Base-by-base conservation (phyloP, 2,888 invertebrate species). In the Nyleta sp. region DNA sequence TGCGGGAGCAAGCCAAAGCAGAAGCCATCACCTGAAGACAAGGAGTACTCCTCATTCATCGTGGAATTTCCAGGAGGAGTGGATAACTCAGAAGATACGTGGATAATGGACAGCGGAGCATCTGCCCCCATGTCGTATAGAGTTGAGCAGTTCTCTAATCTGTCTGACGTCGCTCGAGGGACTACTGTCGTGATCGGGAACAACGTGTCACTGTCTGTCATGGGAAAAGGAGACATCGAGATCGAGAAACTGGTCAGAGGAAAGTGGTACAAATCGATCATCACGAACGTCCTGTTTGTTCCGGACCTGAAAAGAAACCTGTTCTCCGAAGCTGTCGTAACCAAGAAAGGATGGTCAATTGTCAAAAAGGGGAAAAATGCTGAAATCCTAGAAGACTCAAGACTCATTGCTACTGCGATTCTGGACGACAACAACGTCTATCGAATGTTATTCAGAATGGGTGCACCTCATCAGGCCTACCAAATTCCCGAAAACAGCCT, bases 21-120 rank as follows among this genome's bases (percentile, higher is more conserved):
- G 17, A 40, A 57, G 11, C 5, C 38, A 40, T 8, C 33, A 28
- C 7, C 7, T 28, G 2, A 28, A 8, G n/a, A 53, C 18, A 17
- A 11, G 18, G 50, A 53, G 28, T 53, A 13, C 18, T 53, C 53
- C 2, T 33, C 53, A 22, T 22, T 24, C 24, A 48, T 22, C 22
- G 5, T n/a, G 11, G 24, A 48, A 17, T 52, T 17, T 11, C 13
- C 33, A 13, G 24, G 7, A 24, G 24, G 24, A 24, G 24, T 3
- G 24, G 24, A 7, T 7, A 24, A 24, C 7, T 1, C 20, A 11
- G 50, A 59, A 24, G 76, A 76, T 46, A 31, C 8, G 7, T 78
- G 74, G 74, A 65, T 60, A 17, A 64, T 70, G 57, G 78, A 73
- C 22, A 75, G 80, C 48, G 72, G 80, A 15, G 67, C 77, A 15